Evolutionary conservation across 2,797 vertebrate genomes (phyloP).

Genomic region (Mycteria americana): DNA sequence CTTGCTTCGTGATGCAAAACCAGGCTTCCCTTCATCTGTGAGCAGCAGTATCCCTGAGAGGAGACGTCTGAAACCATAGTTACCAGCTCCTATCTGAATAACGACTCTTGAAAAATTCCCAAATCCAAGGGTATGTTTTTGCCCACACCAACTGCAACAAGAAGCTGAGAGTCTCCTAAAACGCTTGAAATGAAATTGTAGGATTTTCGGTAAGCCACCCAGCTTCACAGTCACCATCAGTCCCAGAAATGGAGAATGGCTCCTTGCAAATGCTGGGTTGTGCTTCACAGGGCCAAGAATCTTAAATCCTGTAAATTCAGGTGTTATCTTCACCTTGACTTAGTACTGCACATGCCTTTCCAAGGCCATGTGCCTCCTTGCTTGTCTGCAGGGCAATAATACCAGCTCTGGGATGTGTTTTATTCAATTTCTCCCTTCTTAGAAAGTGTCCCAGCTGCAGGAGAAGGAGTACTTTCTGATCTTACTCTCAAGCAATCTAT

Average conservation of each 20-base stretch:
- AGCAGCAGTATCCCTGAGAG: not conserved
- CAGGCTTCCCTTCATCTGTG: not conserved
- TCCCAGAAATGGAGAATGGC: not conserved
- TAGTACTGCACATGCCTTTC: not conserved
- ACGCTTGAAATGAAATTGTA: not conserved
- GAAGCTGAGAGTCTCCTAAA: not conserved
- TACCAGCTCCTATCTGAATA: not conserved
- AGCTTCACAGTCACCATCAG: not conserved
- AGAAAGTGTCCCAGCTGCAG: slow-evolving; percentile 37
- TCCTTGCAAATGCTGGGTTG: not conserved
- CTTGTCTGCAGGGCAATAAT: not conserved
- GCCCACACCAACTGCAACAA: not conserved
- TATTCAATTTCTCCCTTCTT: slow-evolving; percentile 35
- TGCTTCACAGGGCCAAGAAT: not conserved
- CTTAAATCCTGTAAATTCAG: not conserved
- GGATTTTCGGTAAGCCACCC: not conserved
- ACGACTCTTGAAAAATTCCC: not conserved
- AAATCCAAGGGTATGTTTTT: not conserved
- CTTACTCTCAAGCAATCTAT: not conserved
- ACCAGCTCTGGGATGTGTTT: not conserved
- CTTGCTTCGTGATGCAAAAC: not conserved
- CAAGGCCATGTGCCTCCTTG: not conserved
- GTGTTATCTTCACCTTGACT: not conserved
- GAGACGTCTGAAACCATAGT: not conserved
- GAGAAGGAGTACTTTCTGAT: not conserved